Evolutionary conservation across 2,113 vertebrate species (phyloP), one percentile per base, ranked within the genome.

Genomic region (Pagrus major): DNA sequence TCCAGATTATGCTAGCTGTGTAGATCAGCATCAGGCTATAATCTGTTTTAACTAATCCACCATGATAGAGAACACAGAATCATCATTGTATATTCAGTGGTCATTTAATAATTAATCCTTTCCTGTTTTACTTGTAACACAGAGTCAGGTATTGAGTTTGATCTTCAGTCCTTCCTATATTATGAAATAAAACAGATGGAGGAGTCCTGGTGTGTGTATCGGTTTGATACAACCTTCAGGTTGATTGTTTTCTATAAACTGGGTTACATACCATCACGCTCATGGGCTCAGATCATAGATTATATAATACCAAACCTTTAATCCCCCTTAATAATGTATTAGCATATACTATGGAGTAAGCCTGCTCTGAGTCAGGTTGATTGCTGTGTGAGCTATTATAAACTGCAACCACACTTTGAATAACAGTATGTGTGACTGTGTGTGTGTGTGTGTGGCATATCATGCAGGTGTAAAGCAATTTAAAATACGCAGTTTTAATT

Each of bases 291-390:
- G 33, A 3, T 74, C 46, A 55, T 55, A 55, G 71, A 70, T 76
- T 81, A 74, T 23, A 60, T 54, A 56, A 55, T 21, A 18, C 12
- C 47, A 12, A 46, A 25, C 27, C 44, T 74, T 74, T 81, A 81
- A 81, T 74, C 63, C 31, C 44, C 33, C 39, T 37, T 6, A 29
- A 65, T 54, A 41, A 81, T 74, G 78, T 55, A 61, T 61, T 68
- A 68, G 37, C 35, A 68, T 68, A 60, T 42, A 71, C 27, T 56
- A 55, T 11, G 37, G n/a, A n/a, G 47, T 29, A 46, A 69, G 29
- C 71, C 47, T 8, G 12, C 9, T 54, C 10, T 46, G 54, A 58
- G n/a, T 58, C 69, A 23, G 33, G 49, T 9, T 72, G 78, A 66
- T 72, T 58, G 23, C 35, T 60, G 44, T 67, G 35, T 41, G 46